Percentiles rank a stretch among this genome's conserved stretches.
Conservation (phyloP, 2,797 vertebrate species). For the Intellagama lesueurii region DNA sequence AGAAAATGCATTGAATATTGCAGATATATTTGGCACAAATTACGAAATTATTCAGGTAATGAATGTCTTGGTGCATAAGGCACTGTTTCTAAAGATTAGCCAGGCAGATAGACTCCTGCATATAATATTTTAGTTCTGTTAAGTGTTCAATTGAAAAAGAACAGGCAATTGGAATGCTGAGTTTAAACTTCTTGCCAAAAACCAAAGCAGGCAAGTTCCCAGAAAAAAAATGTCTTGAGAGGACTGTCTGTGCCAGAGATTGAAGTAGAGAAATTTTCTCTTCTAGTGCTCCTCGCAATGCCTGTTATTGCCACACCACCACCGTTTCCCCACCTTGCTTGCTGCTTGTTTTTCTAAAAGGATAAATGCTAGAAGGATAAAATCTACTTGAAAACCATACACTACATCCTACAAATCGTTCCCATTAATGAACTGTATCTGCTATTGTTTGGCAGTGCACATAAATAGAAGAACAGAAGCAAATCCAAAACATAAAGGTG, state of each 20-base stretch:
- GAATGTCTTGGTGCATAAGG: neutral
- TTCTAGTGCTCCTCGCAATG: neutral
- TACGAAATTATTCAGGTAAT: neutral
- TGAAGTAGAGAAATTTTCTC: neutral
- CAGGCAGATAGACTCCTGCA: neutral
- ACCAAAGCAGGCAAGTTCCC: neutral
- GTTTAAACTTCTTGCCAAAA: neutral
- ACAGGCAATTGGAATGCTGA: neutral
- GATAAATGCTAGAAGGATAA: neutral
- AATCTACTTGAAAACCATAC: too few species aligned
- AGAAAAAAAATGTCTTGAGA: neutral
- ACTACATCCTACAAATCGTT: neutral
- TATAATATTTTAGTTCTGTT: neutral
- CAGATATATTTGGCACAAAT: constrained; percentile 7
- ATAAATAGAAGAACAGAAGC: too few species aligned
- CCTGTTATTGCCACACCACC: neutral
- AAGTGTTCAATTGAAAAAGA: neutral
- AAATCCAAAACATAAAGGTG: too few species aligned
- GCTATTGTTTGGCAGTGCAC: too few species aligned
- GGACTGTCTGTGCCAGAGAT: neutral
- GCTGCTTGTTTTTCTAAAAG: neutral
- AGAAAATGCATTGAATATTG: neutral
- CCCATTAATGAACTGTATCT: neutral
- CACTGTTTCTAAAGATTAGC: neutral
- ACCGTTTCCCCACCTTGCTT: neutral